Evolutionary conservation across 2,797 vertebrate genomes (phyloP), one percentile per base, ranked within the genome.

Genomic region (Tapera naevia): DNA sequence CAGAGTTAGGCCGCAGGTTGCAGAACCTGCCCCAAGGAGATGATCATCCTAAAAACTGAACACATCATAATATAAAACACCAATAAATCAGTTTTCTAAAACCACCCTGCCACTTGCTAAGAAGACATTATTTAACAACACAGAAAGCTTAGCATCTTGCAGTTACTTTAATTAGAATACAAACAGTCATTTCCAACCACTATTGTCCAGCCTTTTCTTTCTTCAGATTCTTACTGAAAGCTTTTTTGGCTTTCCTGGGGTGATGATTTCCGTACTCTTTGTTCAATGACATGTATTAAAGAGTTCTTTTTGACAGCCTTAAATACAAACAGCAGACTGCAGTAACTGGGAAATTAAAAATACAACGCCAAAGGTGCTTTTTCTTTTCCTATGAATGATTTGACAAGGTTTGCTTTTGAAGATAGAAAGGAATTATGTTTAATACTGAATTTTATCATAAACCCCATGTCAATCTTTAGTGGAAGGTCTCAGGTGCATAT

Each of bases 241-340:
- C 50, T 62, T 75, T 93, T 87, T 65, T 56, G 41, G 60, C 74
- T 94, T 94, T 94, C 81, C 85, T 82, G 30, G 66, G 69, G 74
- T 87, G 89, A 86, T 91, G 89, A 94, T 89, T 86, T 92, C 84
- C 73, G 93, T 88, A 86, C 93, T 57, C 80, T 94, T 95, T 96
- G 89, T 69, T 88, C 85, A 93, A 2, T 41, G 91, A 83, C 82
- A 83, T 80, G 87, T 94, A 85, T 81, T 92, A 94, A 94, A 88
- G 89, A 79, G 87, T 91, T 93, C 80, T 64, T 86, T 93, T 79
- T 96, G 94, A 95, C 93, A 92, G 64, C 53, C 91, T 95, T 83
- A 91, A 97, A 95, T 80, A 73, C 91, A 96, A 96, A 78, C 85
- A 96, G 93, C 24, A 78, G 74, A 58, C 50, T 75, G 45, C 64